Conservation (phyloP, 2,888 invertebrate genomes). For the Torymus aiolomorphi region DNA sequence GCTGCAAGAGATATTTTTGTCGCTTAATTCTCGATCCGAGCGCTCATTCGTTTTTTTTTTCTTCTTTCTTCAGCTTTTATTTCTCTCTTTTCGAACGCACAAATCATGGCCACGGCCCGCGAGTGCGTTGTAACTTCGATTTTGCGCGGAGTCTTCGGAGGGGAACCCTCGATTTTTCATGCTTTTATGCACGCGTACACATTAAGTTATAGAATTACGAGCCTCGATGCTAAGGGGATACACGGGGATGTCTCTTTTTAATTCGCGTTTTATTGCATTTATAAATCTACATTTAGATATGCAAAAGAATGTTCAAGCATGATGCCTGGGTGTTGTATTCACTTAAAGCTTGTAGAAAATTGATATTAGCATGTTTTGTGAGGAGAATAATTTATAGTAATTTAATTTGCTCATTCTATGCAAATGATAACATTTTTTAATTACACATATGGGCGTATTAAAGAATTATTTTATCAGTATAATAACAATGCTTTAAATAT, state of each 20-base stretch:
- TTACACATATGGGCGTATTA: too few relatives aligned
- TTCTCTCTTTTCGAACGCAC: slow-evolving; percentile 39
- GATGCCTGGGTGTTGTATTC: slow-evolving; percentile 10
- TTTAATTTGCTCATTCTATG: slow-evolving; percentile 3
- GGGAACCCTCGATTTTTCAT: not conserved
- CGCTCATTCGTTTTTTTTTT: slow-evolving; percentile 31
- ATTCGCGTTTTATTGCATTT: slow-evolving; percentile 45
- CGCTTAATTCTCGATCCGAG: slow-evolving; percentile 41
- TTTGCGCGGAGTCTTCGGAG: not conserved
- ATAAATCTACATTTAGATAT: slow-evolving; percentile 51
- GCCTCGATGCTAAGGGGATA: slow-evolving; percentile 16
- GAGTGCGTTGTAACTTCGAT: slow-evolving; percentile 40
- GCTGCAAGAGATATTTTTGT: slow-evolving; percentile 50
- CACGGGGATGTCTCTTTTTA: slow-evolving; percentile 17
- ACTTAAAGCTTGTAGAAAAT: slow-evolving; percentile 29
- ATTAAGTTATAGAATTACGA: slow-evolving; percentile 53
- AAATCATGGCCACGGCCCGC: slow-evolving; percentile 36
- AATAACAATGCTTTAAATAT: too few relatives aligned
- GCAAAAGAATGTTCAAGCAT: slow-evolving; percentile 26
- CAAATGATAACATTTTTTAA: too few relatives aligned
- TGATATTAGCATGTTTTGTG: slow-evolving; percentile 13
- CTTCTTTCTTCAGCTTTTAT: slow-evolving; percentile 18
- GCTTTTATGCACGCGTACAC: slow-evolving; percentile 28
- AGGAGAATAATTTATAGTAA: slow-evolving; percentile 8
- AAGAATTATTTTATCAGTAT: too few relatives aligned